phyloP scores from a whole-genome alignment of 1,140 invertebrate species.

The Cotesia glomerata region DNA sequence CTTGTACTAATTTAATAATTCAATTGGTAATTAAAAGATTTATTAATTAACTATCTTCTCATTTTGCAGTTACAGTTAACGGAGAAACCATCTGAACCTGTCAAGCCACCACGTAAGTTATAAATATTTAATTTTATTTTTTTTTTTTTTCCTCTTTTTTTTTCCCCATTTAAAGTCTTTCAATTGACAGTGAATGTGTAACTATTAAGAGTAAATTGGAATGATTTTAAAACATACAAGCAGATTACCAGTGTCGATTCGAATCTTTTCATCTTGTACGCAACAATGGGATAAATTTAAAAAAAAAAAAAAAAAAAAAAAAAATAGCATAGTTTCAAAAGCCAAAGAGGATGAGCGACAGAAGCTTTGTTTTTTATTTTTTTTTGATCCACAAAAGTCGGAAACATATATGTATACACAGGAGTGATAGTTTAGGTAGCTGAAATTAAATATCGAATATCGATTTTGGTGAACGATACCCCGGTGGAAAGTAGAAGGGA shows the following conservation, averaged over 20 bases:
- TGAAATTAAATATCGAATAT: constrained; percentile 54
- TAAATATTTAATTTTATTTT: neutral
- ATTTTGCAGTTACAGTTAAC: constrained; percentile 51
- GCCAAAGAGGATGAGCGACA: neutral
- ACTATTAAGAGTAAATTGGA: neutral
- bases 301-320: too few species aligned
- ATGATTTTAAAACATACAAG: too few species aligned
- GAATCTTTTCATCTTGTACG: too few species aligned
- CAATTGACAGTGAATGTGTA: neutral
- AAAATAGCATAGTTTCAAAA: neutral
- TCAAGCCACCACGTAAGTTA: constrained; percentile 44
- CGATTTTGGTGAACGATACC: constrained; percentile 28
- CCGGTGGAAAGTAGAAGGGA: neutral
- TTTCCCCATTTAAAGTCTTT: neutral
- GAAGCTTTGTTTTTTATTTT: neutral
- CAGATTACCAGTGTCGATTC: too few species aligned
- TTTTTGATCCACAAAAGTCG: constrained; percentile 20
- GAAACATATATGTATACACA: neutral
- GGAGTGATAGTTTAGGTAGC: constrained; percentile 21
- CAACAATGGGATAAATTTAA: too few species aligned
- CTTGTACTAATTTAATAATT: neutral
- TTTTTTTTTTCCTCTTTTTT: neutral
- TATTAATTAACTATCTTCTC: constrained; percentile 10
- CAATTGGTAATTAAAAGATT: too few species aligned
- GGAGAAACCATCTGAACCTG: constrained; percentile 43